Evolutionary conservation across 1,140 invertebrate genomes (phyloP).

Genomic region (Bemisia tabaci): DNA sequence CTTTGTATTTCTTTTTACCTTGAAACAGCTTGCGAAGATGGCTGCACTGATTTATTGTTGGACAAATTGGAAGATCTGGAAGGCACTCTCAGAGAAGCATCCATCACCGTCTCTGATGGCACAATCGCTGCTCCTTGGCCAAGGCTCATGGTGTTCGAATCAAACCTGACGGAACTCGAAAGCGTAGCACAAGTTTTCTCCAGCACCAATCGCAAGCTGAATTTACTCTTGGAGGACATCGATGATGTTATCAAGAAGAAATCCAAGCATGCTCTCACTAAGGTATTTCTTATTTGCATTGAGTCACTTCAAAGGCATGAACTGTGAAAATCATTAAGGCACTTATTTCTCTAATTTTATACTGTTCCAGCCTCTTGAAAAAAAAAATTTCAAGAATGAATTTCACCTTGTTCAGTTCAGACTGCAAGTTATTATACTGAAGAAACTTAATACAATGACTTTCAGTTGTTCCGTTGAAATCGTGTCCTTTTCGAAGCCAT

Average conservation of each 20-base stretch:
- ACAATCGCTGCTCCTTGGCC: conserved; percentile 62
- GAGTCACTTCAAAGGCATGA: too few species aligned
- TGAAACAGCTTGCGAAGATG: conserved; percentile 67
- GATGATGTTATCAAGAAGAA: conserved; percentile 22
- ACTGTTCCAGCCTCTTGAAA: too few species aligned
- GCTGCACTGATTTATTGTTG: conserved; percentile 74
- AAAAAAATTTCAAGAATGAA: too few species aligned
- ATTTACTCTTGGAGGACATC: conserved; percentile 13
- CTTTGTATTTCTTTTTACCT: conserved; percentile 24
- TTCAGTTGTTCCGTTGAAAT: too few species aligned
- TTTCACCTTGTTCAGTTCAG: too few species aligned
- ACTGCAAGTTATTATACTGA: too few species aligned
- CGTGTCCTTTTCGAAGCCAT: too few species aligned
- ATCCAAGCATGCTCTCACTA: conserved; percentile 21
- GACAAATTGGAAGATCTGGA: conserved; percentile 51
- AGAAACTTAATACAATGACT: too few species aligned
- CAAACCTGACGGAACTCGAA: conserved; percentile 11
- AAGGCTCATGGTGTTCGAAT: conserved; percentile 30
- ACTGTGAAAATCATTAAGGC: too few species aligned
- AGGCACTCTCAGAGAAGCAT: conserved; percentile 33
- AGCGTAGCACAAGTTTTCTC: conserved; percentile 8
- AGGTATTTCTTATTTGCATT: conserved; percentile 15
- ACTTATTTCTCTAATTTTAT: too few species aligned
- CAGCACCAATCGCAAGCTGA: conserved; percentile 9
- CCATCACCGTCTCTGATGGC: conserved; percentile 41